Base-by-base conservation (phyloP, 2,113 vertebrate genomes). In the Sciurus niger region DNA sequence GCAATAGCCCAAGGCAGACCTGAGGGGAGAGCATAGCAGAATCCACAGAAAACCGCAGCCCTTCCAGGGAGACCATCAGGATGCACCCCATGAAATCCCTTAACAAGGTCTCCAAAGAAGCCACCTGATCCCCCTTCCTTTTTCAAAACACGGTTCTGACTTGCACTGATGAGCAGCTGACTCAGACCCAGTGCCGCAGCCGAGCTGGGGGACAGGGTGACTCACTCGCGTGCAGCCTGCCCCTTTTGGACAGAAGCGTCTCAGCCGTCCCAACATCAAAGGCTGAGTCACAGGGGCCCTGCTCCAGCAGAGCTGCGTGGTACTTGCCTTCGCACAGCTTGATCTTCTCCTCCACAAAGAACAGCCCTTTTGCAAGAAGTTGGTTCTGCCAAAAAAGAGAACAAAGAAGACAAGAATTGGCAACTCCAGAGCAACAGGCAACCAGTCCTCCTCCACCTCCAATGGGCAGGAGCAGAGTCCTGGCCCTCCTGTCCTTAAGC, bases 331-430 rank as follows among this genome's bases (percentile, higher is more conserved):
- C 99, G 96, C 99, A 99, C 82, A 99, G 97, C 80, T 98, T 99
- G 97, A 99, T 98, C 98, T 99, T 99, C 96, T 99, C 99, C 97
- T 99, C 98, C 97, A 99, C 97, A 93, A 99, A 98, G 84, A 98
- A 97, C 96, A 99, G 98, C 88, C 99, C 99, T 98, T 99, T 99
- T 11, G 97, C 98, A 97, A 99, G 99, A 96, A 99, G 99, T 97
- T 99, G 99, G 98, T 99, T 99, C 99, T 99, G 98, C 96, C 98
- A 97, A 98, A 80, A 98, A 94, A 98, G 73, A 97, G 73, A 97
- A 98, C 95, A 98, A 80, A 98, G 92, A 97, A 85, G 37, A 97
- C 4, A 67, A 25, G 72, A 10, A 72, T 97, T 98, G 97, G 90
- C 74, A 68, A 84, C 91, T 96, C 76, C 76, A 25, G 89, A 72